Evolutionary conservation across 2,797 vertebrate species (phyloP), one percentile per base, ranked within the genome.

Genomic region (Onychomys leucogaster): DNA sequence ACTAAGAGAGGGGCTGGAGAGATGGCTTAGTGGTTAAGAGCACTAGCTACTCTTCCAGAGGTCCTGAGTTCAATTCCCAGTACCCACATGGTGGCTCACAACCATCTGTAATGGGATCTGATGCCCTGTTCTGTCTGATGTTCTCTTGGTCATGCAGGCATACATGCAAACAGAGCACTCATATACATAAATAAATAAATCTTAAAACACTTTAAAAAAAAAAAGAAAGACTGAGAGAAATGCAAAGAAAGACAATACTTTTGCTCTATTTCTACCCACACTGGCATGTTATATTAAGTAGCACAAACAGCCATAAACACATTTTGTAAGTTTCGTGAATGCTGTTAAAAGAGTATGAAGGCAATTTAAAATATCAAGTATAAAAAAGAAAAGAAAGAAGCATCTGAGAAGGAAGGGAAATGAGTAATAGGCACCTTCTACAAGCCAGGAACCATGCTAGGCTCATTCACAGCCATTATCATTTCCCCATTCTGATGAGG

Each of bases 251-350:
- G 59, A 67, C 37, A 94, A 13, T 73, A 83, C n/a, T 87, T 94
- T 95, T 37, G 75, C 76, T 94, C 46, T 73, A 95, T 89, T 94
- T 94, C 90, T 89, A 81, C 57, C 63, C 59, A 93, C 29, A 85
- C 21, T 89, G 41, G 61, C 21, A 91, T 80, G 77, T 12, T 90
- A 73, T 34, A 94, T 43, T 92, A 87, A 89, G 94, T 96, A 59
- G 16, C 80, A 96, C 52, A 78, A 94, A 84, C 16, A 89, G 46
- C 32, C 67, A 90, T 37, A 67, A 61, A 87, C 59, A 93, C 23
- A 65, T 89, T 96, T 65, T 91, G 52, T 91, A 71, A 96, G 90
- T 9, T 93, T 80, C 83, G 37, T 95, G 67, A 97, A 88, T 85
- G 25, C 34, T 73, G 94, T 84, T 91, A 92, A 95, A 77, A 90